Percentiles rank a stretch among this genome's conserved stretches.
phyloP scores from a whole-genome alignment of 1,140 invertebrate species.

The Triops cancriformis region DNA sequence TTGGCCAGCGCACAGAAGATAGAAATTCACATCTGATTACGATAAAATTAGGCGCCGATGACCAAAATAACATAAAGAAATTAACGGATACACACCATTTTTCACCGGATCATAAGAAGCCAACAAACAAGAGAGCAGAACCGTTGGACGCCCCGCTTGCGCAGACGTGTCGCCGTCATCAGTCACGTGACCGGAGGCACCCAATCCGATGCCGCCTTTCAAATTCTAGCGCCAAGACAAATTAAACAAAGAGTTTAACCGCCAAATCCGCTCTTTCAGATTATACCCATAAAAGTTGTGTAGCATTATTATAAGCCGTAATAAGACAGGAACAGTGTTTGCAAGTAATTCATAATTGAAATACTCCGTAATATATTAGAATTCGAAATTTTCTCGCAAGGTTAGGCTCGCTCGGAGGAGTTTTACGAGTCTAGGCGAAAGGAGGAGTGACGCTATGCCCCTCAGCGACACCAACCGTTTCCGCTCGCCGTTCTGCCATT shows the following conservation, averaged over 20 bases:
- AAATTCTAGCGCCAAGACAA: neutral
- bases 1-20: conserved; percentile 38
- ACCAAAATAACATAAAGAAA: conserved; percentile 38
- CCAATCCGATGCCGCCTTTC: conserved; percentile 27
- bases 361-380: neutral
- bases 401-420: neutral
- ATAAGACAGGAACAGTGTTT: neutral
- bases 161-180: conserved; percentile 26
- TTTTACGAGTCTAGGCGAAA: neutral
- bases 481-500: neutral
- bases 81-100: conserved; percentile 47
- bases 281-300: neutral
- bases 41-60: conserved; percentile 34
- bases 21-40: conserved; percentile 31
- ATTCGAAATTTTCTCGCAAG: neutral
- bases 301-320: neutral
- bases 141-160: conserved; percentile 34
- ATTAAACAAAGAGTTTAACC: neutral
- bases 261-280: neutral
- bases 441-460: neutral
- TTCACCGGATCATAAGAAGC: conserved; percentile 26
- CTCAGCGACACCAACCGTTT: neutral
- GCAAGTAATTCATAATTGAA: neutral
- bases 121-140: conserved; percentile 28
- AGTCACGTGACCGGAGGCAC: conserved; percentile 28